Evolutionary conservation across 1,140 invertebrate species (phyloP).

Genomic region (Platyscapa corneri): DNA sequence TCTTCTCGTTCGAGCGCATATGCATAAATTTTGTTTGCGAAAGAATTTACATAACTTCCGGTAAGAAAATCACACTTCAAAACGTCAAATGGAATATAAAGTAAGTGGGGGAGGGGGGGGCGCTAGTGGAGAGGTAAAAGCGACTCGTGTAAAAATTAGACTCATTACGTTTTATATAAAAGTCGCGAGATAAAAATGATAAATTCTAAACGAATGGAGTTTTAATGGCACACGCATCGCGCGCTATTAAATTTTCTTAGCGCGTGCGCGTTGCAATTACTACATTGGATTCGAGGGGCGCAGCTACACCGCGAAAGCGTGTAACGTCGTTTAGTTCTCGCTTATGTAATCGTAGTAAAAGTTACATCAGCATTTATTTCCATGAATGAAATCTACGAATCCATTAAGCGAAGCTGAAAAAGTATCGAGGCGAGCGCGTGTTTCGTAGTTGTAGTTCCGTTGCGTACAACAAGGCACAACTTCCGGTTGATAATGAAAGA

Average conservation of each 20-base stretch:
- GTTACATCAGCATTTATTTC: slow-evolving; percentile 36
- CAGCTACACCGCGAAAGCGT: not conserved
- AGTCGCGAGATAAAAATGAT: slow-evolving; percentile 13
- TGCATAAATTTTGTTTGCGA: slow-evolving; percentile 42
- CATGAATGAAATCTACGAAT: slow-evolving; percentile 34
- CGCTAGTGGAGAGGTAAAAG: too few relatives aligned
- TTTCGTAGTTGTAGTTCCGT: slow-evolving; percentile 13
- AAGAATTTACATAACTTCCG: slow-evolving; percentile 49
- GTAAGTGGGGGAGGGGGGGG: too few relatives aligned
- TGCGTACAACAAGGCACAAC: too few relatives aligned
- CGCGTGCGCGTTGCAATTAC: slow-evolving; percentile 25
- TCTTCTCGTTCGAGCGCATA: not conserved
- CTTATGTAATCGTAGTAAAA: slow-evolving; percentile 29
- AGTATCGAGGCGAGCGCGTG: not conserved
- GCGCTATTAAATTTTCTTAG: slow-evolving; percentile 32
- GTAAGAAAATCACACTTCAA: slow-evolving; percentile 37
- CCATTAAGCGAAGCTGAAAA: slow-evolving; percentile 8
- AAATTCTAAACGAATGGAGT: slow-evolving; percentile 28
- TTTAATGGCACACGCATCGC: not conserved
- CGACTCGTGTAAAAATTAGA: not conserved
- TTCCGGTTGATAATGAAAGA: slow-evolving; percentile 41
- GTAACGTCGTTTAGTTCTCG: not conserved
- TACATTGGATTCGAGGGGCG: slow-evolving; percentile 23
- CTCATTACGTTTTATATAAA: slow-evolving; percentile 32
- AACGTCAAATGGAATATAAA: slow-evolving; percentile 25